phyloP scores from a whole-genome alignment of 35 echinoderm and acorn worm genomes.

The Stichopus chloronotus region DNA sequence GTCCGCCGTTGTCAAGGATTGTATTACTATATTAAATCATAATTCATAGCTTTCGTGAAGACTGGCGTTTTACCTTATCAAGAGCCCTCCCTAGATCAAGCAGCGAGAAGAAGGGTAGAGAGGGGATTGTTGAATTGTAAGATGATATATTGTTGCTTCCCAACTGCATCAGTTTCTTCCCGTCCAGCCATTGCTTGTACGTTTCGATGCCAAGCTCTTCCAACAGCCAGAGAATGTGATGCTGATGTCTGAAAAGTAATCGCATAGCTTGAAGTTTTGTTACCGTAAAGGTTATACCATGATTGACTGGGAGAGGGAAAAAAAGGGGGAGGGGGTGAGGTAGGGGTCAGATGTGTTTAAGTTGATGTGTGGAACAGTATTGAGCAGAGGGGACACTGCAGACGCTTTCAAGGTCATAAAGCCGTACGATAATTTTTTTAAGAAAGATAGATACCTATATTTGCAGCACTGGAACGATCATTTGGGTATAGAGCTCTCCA shows the following conservation, averaged over 20 bases:
- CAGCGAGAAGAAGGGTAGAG: conserved; percentile 49
- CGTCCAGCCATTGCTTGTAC: conserved; percentile 79
- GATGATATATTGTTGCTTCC: conserved; percentile 57
- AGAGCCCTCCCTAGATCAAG: conserved; percentile 37
- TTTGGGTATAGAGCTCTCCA: too few relatives aligned
- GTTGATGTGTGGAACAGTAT: too few relatives aligned
- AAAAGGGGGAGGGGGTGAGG: too few relatives aligned
- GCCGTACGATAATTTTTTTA: too few relatives aligned
- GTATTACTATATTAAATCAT: too few relatives aligned
- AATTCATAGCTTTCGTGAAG: too few relatives aligned
- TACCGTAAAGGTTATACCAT: neutral
- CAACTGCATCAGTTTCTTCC: conserved; percentile 67
- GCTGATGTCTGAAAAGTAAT: conserved; percentile 58
- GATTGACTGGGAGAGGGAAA: neutral
- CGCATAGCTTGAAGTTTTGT: neutral
- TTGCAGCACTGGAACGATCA: too few relatives aligned
- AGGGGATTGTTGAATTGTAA: conserved; percentile 49
- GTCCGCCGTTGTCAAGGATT: too few relatives aligned
- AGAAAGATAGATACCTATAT: too few relatives aligned
- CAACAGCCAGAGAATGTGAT: conserved; percentile 83
- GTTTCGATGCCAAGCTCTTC: conserved; percentile 82
- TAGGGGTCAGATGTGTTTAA: too few relatives aligned
- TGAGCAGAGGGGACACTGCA: too few relatives aligned
- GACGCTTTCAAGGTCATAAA: too few relatives aligned
- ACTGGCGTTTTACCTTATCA: conserved; percentile 32